Percentiles rank a stretch among this genome's conserved stretches.
Evolutionary conservation across 2,113 vertebrate genomes (phyloP).

Genomic region (Epinephelus moara): DNA sequence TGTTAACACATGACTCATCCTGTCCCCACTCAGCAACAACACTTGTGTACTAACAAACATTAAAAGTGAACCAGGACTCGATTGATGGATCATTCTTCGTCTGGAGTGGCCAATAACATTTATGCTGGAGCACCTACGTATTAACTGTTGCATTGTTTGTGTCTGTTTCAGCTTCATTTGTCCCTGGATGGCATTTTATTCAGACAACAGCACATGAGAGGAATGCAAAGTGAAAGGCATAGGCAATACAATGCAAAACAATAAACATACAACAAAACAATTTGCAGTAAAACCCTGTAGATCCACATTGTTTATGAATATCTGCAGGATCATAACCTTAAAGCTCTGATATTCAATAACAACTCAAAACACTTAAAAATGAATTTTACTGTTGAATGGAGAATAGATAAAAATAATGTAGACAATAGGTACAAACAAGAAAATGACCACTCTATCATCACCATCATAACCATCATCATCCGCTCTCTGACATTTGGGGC

Average conservation of each 20-base stretch:
- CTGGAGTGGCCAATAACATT: conserved; percentile 40
- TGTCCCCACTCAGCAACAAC: not conserved
- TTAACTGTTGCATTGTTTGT: conserved; percentile 27
- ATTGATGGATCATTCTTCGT: conserved; percentile 34
- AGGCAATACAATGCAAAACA: conserved; percentile 26
- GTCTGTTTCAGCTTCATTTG: conserved; percentile 38
- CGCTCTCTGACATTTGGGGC: not conserved
- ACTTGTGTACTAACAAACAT: conserved; percentile 24
- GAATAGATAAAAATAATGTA: conserved; percentile 28
- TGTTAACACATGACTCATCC: conserved; percentile 20
- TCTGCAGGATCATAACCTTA: conserved; percentile 16
- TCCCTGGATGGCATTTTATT: conserved; percentile 19
- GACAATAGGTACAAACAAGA: not conserved
- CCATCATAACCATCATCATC: not conserved
- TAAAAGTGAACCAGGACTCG: conserved; percentile 14
- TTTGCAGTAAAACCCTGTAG: conserved; percentile 25
- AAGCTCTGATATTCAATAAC: conserved; percentile 19
- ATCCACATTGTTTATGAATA: conserved; percentile 12
- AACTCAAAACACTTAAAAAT: conserved; percentile 8
- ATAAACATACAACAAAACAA: conserved; percentile 32
- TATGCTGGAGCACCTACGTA: conserved; percentile 9
- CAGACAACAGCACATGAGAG: conserved; percentile 18
- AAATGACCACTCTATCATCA: not conserved
- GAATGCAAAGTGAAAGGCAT: conserved; percentile 25
- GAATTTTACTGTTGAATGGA: conserved; percentile 1